phyloP scores from a whole-genome alignment of 2,113 vertebrate species.

The Microtus oregoni region DNA sequence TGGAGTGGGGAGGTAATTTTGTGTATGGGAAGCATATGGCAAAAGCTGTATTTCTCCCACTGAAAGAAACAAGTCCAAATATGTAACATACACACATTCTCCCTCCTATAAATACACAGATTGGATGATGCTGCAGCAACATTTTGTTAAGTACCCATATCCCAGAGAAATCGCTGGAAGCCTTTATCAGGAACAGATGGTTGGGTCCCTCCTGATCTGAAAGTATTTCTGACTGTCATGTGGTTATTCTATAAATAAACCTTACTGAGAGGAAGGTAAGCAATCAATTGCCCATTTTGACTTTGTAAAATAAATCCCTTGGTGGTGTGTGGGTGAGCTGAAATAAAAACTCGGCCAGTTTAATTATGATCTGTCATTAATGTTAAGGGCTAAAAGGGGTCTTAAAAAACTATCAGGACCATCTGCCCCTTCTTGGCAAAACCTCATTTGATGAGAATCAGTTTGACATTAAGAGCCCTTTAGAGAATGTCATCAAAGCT shows the following conservation, averaged over 20 bases:
- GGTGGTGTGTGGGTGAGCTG: neutral
- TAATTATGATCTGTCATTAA: conserved; percentile 24
- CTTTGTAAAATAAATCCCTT: conserved; percentile 19
- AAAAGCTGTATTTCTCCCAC: conserved; percentile 68
- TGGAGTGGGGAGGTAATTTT: conserved; percentile 56
- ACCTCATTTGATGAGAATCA: neutral
- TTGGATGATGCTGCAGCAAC: conserved; percentile 56
- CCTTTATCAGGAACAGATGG: conserved; percentile 77
- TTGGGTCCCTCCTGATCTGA: conserved; percentile 63
- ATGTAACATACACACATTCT: conserved; percentile 67
- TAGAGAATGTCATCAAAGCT: neutral
- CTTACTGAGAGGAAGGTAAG: conserved; percentile 65
- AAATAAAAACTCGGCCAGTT: neutral
- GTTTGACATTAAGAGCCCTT: conserved; percentile 21
- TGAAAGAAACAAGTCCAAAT: conserved; percentile 65
- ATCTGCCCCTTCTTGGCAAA: conserved; percentile 15
- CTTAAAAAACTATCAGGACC: neutral
- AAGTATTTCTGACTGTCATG: conserved; percentile 78
- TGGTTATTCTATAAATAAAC: conserved; percentile 77
- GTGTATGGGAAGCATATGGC: conserved; percentile 75
- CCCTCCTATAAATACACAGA: conserved; percentile 66
- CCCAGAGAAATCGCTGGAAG: conserved; percentile 66
- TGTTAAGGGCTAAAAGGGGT: neutral
- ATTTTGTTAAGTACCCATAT: conserved; percentile 73
- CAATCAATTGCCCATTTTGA: conserved; percentile 33